These are phyloP conservation scores for Euphysa ruthae DNA, from an alignment of 30 jellyfish, hydroid and myxozoan species.

Conservation along the genomic window DNA sequence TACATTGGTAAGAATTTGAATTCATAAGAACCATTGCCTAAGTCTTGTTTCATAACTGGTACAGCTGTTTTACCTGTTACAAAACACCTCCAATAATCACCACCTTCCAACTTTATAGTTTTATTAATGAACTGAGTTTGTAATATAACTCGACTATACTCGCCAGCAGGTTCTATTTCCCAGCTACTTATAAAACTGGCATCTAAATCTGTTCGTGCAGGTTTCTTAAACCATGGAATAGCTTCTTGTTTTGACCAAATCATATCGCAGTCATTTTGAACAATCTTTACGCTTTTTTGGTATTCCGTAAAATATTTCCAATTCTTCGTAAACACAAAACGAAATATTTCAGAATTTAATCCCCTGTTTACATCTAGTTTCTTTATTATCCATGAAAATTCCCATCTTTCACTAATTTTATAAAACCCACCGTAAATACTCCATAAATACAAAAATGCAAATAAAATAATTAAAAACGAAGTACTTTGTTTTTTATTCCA, in stretches of 20 bases:
- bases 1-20: conserved; percentile 61
- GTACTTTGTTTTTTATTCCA: too few relatives aligned
- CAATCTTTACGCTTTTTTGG: background rate
- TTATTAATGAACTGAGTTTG: conserved; percentile 74
- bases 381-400: too few relatives aligned
- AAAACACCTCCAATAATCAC: conserved; percentile 84
- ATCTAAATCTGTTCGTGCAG: conserved; percentile 59
- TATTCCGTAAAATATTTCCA: background rate
- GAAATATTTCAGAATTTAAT: too few relatives aligned
- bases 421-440: too few relatives aligned
- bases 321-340: background rate
- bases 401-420: too few relatives aligned
- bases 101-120: conserved; percentile 44
- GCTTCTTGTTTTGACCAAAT: conserved; percentile 32
- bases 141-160: conserved; percentile 62
- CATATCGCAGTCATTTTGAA: conserved; percentile 13
- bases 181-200: conserved; percentile 51
- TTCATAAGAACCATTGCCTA: conserved; percentile 81
- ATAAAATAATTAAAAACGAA: too few relatives aligned
- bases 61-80: conserved; percentile 59
- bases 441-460: too few relatives aligned
- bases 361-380: too few relatives aligned
- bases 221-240: conserved; percentile 69
- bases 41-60: conserved; percentile 43
- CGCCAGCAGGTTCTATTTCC: conserved; percentile 83